Evolutionary conservation across 2,888 invertebrate genomes (phyloP), one percentile per base, ranked within the genome.

Genomic region (Tetragnatha montana): DNA sequence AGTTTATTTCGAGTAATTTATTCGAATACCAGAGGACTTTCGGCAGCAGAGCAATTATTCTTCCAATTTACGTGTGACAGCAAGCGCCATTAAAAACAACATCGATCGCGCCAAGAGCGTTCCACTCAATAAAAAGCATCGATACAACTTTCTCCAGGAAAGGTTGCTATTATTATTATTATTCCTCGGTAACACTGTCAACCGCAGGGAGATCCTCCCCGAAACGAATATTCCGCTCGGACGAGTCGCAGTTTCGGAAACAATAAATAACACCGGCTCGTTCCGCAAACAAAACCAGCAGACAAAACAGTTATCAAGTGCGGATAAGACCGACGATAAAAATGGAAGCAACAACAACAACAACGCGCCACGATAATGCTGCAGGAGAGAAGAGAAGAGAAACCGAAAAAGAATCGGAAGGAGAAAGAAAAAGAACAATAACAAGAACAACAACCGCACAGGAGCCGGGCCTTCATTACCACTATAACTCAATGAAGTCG

Each of bases 401-500:
- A 76, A 47, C 21, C 49, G 22, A 68, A 60, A n/a, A 14, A 82
- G 78, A 51, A 60, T 68, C 19, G 71, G 21, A 21, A n/a, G 4
- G 35, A 35, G 35, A 35, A 35, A 73, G 73, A 73, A 22, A 73
- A 22, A 73, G 21, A 71, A 17, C 50, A 73, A 22, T 22, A 35
- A 35, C 2, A 35, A 35, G 2, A n/a, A 22, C 47, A 83, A 49
- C 35, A 71, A 78, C 47, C 6, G 51, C 73, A 35, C 35, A 80
- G 80, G 73, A 74, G 74, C 73, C 8, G n/a, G 50, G 70, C 85
- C 78, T 80, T 86, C 86, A 87, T 87, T 87, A 81, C 76, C 76
- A 73, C 70, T 70, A 81, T 87, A 87, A 82, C 87, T 87, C 81
- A 87, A 87, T 87, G 87, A 87, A 87, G 87, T 71, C 87, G 81